These are phyloP conservation scores for Origma solitaria DNA, from an alignment of 2,113 vertebrate genomes.

Conservation along the genomic window DNA sequence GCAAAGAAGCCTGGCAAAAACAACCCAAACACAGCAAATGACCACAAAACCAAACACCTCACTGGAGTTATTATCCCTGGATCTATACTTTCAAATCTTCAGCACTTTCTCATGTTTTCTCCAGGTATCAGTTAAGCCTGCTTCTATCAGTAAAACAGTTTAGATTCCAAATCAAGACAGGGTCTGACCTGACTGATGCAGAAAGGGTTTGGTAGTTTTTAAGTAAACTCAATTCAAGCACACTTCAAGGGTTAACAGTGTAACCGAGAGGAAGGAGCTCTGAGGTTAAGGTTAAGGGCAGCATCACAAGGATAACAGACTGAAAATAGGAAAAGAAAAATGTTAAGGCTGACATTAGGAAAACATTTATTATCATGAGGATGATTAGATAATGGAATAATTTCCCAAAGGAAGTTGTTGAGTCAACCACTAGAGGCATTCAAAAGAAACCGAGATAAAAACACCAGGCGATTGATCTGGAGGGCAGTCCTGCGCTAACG, in stretches of 20 bases:
- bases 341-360: conserved; percentile 30
- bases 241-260: background rate
- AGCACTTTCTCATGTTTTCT: background rate
- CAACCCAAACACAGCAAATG: background rate
- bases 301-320: background rate
- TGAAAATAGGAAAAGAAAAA: conserved; percentile 39
- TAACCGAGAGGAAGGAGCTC: background rate
- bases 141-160: background rate
- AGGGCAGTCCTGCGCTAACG: conserved; percentile 11
- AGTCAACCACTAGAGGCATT: conserved; percentile 38
- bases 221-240: background rate
- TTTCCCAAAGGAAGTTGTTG: conserved; percentile 58
- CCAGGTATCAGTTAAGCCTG: background rate
- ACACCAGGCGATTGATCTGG: conserved; percentile 5
- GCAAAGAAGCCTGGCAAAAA: background rate
- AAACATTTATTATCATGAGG: conserved; percentile 48
- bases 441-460: conserved; percentile 53
- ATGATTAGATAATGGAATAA: conserved; percentile 55
- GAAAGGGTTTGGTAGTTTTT: background rate
- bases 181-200: background rate
- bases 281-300: conserved; percentile 31
- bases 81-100: background rate
- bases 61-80: background rate
- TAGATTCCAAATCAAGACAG: background rate
- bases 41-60: background rate